Evolutionary conservation across 2,797 vertebrate species (phyloP), one percentile per base, ranked within the genome.

Genomic region (Setipinna tenuifilis): DNA sequence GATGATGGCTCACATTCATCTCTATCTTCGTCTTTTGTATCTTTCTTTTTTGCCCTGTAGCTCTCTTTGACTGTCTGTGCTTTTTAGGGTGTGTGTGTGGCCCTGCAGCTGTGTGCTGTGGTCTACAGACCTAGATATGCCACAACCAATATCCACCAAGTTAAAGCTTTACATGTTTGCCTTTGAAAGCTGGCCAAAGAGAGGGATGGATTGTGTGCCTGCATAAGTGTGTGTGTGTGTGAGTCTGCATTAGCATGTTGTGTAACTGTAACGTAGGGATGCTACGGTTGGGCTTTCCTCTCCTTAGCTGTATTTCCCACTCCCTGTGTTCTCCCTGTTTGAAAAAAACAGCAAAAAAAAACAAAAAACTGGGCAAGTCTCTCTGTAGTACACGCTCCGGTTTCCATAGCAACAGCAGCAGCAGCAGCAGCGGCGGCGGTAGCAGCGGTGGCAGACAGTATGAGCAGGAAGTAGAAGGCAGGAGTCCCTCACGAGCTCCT

Each of bases 351-450:
- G 35, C 35, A 41, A 80, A 35, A 80, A 80, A 25, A 17, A 10
- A 0, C 12, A 86, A 92, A 93, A 94, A 89, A 90, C 90, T 92
- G 94, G 93, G 94, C 92, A 89, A 88, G 85, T 88, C 90, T 91
- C 90, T 91, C 89, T 90, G 90, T 92, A 94, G 94, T 94, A 95
- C 91, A 91, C 91, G 92, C 91, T 92, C 91, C 81, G 92, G 95
- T 97, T 96, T 92, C 95, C 92, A 95, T 94, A 94, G 95, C 94
- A 96, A 96, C 95, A 94, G 89, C 91, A 94, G 88, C 90, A 91
- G 93, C 92, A 90, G 93, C 82, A 82, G 81, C 94, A 93, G 94
- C 90, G 94, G 95, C 94, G 93, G 89, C 89, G 93, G 90, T 90
- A 94, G 95, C 94, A 93, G 89, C 88, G 92, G 91, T 90, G 94